Conservation (phyloP, 2,888 invertebrate species). For the Helicoverpa assulta region DNA sequence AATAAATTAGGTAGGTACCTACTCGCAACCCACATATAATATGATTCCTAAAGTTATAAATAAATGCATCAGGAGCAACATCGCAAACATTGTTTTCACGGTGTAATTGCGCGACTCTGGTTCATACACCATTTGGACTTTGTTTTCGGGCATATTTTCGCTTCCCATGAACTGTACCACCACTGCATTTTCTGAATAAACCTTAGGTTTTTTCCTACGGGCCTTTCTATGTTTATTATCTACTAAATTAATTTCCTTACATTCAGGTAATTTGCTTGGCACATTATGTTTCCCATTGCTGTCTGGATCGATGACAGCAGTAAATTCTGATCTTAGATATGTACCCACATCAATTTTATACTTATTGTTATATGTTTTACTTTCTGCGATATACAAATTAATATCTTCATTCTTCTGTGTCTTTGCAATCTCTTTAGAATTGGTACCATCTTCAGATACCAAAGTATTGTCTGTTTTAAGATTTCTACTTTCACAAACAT, state of each 20-base stretch:
- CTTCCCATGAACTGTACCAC: constrained; percentile 7
- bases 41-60: neutral
- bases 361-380: neutral
- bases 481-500: neutral
- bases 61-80: neutral
- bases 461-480: neutral
- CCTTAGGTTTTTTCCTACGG: neutral
- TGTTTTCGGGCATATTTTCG: neutral
- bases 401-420: neutral
- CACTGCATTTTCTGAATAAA: neutral
- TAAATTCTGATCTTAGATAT: neutral
- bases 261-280: neutral
- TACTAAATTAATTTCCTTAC: neutral
- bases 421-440: neutral
- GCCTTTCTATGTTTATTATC: neutral
- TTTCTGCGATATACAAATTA: neutral
- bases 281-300: neutral
- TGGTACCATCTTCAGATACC: neutral
- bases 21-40: neutral
- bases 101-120: neutral
- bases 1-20: neutral
- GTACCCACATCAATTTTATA: neutral
- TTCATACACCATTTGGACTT: neutral
- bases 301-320: neutral
- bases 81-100: neutral